Percentiles rank a stretch among this genome's conserved stretches.
These are phyloP conservation scores for Anarsia innoxiella DNA, from an alignment of 2,888 invertebrate genomes.

Conservation along the genomic window DNA sequence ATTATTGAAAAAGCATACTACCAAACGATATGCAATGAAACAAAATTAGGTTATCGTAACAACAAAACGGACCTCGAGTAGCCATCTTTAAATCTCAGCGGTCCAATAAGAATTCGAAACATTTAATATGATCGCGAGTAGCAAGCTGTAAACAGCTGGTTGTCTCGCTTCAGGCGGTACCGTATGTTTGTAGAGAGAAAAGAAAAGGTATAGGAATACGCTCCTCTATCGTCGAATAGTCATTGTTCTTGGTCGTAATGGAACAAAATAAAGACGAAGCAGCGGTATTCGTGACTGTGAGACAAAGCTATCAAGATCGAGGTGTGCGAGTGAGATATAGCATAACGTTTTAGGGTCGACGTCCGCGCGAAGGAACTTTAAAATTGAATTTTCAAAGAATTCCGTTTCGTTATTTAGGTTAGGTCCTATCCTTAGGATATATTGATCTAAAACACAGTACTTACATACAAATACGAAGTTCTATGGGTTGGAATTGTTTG, in stretches of 20 bases:
- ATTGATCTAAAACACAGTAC: no score
- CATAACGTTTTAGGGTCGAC: constrained; percentile 70
- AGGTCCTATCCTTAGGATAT: no score
- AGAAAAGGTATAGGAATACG: constrained; percentile 54
- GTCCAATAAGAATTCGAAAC: constrained; percentile 68
- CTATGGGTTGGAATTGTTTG: no score
- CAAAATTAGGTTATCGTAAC: constrained; percentile 72
- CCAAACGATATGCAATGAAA: constrained; percentile 50
- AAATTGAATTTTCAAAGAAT: constrained; percentile 65
- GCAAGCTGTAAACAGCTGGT: constrained; percentile 24
- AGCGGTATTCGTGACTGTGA: constrained; percentile 73
- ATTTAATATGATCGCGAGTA: constrained; percentile 37
- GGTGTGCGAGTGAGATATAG: constrained; percentile 45
- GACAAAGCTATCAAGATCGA: constrained; percentile 43
- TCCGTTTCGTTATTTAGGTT: constrained; percentile 47
- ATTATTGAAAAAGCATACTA: constrained; percentile 67
- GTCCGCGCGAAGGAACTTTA: constrained; percentile 66
- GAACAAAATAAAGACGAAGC: constrained; percentile 73
- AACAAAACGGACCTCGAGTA: constrained; percentile 64
- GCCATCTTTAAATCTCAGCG: constrained; percentile 68
- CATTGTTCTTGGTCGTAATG: constrained; percentile 73
- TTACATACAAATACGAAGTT: no score
- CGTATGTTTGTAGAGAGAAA: constrained; percentile 32
- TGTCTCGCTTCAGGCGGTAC: constrained; percentile 42
- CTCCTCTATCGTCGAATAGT: constrained; percentile 57